Base-by-base conservation (phyloP, 2,113 vertebrate species). In the Morone chrysops region DNA sequence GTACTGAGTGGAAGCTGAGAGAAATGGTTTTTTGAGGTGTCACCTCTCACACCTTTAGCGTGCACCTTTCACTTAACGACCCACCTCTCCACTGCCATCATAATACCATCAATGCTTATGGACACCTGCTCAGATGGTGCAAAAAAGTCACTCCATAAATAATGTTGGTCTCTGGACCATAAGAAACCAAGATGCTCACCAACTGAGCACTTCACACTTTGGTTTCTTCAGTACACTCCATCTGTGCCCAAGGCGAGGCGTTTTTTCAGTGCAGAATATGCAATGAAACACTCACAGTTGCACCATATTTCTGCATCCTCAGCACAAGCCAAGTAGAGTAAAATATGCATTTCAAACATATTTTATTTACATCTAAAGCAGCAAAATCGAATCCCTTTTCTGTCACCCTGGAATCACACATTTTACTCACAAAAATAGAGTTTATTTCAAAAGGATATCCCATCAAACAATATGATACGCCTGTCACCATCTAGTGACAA, bases 341-440 rank as follows among this genome's bases (percentile, higher is more conserved):
- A 87, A 90, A 88, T 87, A 82, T 87, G 66, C 67, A 88, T 78
- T 78, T 82, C 40, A 75, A 73, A 87, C 75, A 90, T 88, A 72
- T 87, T 90, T 91, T 90, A 91, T 90, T 90, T 80, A 90, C 63
- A 80, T 53, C 66, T 18, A 65, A 68, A 75, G 60, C 20, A 63
- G 60, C 45, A 36, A 81, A 81, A 83, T 53, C 2, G 22, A 79
- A 83, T 78, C 41, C 57, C 17, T 45, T 68, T 81, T 38, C 61
- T 25, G 83, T 74, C 70, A 80, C 50, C 48, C 16, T 60, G 47
- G 41, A 83, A 73, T 84, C 54, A 71, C 61, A 82, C 59, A 17
- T 67, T 75, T 86, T 8, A 65, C 47, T 45, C 41, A 47, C 18
- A 43, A 25, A 75, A 71, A 53, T 1, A 72, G 14, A 63, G n/a